These are phyloP conservation scores for Capromys pilorides DNA, from an alignment of 2,797 vertebrate genomes.

Conservation along the genomic window DNA sequence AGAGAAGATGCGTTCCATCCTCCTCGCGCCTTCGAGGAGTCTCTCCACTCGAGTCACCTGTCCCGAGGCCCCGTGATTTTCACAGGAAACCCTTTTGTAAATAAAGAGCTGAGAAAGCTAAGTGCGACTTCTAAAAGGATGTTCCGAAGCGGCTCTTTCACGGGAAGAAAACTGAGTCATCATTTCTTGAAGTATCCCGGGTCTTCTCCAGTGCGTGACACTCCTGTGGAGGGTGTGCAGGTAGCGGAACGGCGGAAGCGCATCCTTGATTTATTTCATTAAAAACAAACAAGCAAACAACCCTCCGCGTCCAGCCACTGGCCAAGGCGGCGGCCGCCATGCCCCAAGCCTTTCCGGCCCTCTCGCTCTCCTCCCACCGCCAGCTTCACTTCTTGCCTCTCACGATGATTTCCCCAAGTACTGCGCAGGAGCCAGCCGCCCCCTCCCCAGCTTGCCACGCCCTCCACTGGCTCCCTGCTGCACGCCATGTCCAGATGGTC, in stretches of 20 bases:
- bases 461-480: neutral
- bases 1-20: neutral
- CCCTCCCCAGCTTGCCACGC: neutral
- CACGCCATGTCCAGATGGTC: neutral
- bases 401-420: too few species aligned
- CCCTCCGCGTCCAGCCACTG: neutral
- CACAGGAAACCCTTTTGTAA: neutral
- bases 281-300: too few species aligned
- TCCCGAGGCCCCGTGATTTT: neutral
- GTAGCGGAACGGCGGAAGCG: neutral
- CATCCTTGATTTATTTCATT: neutral
- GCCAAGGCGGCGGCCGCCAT: neutral
- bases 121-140: neutral
- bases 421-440: neutral
- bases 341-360: neutral
- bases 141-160: neutral
- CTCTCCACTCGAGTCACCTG: neutral
- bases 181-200: neutral
- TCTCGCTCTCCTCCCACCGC: neutral
- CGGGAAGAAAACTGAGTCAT: neutral
- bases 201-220: neutral
- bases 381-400: neutral
- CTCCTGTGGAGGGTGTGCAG: neutral
- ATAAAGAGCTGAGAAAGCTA: neutral
- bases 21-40: neutral